Percentiles rank a stretch among this genome's conserved stretches.
Evolutionary conservation across 2,888 invertebrate genomes (phyloP).

Genomic region (Gisinianus flammeolus): DNA sequence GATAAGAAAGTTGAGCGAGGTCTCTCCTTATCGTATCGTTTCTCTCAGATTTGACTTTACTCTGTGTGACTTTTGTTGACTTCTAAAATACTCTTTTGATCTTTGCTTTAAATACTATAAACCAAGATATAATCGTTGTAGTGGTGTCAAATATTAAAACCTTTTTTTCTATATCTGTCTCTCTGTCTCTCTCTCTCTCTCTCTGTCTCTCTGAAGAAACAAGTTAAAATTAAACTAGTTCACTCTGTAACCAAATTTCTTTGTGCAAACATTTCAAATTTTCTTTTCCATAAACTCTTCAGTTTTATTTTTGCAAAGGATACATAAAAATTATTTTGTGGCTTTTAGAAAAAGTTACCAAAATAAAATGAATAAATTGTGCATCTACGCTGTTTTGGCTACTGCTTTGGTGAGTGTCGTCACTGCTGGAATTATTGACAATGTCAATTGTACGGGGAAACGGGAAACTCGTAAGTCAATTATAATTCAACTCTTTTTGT

Average conservation of each 20-base stretch:
- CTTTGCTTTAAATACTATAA: neutral
- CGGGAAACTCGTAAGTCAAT: no score
- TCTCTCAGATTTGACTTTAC: neutral
- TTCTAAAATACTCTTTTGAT: neutral
- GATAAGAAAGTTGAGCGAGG: constrained; percentile 39
- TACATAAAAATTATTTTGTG: neutral
- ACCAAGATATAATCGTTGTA: neutral
- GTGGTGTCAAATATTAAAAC: neutral
- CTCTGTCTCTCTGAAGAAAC: neutral
- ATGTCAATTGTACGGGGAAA: constrained; percentile 42
- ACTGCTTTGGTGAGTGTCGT: constrained; percentile 32
- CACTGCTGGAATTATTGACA: constrained; percentile 45
- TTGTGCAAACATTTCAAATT: neutral
- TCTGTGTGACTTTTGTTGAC: neutral
- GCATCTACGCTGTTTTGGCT: constrained; percentile 20
- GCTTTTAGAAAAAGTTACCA: neutral
- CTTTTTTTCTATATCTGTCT: neutral
- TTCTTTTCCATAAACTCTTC: neutral
- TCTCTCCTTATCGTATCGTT: constrained; percentile 20
- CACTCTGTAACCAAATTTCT: neutral
- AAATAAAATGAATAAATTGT: constrained; percentile 26
- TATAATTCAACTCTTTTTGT: constrained; percentile 40
- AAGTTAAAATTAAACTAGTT: neutral
- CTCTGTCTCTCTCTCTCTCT: neutral
- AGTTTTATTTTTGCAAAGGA: neutral